phyloP scores from a whole-genome alignment of 2,113 vertebrate species.

The Scomber colias region DNA sequence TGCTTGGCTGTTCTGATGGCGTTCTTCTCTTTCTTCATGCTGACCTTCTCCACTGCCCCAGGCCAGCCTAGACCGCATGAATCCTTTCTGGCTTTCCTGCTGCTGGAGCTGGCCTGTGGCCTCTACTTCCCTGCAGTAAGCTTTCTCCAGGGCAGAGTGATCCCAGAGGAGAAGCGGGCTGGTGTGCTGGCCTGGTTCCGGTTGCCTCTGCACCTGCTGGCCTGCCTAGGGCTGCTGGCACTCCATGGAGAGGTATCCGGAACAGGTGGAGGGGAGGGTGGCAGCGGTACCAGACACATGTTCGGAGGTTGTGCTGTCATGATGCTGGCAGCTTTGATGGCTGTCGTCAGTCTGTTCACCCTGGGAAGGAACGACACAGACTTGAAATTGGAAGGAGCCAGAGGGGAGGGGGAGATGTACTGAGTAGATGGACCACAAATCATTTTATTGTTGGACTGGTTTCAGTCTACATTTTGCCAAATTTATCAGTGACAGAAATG shows the following conservation, averaged over 20 bases:
- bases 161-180: conserved; percentile 89
- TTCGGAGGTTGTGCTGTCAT: conserved; percentile 89
- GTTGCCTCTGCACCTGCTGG: conserved; percentile 91
- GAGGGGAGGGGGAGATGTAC: conserved; percentile 81
- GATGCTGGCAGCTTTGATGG: conserved; percentile 91
- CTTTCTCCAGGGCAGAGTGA: conserved; percentile 91
- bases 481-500: background rate
- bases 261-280: conserved; percentile 87
- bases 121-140: conserved; percentile 95
- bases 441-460: background rate
- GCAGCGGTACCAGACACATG: conserved; percentile 91
- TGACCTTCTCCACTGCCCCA: conserved; percentile 91
- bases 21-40: conserved; percentile 94
- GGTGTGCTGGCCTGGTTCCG: conserved; percentile 93
- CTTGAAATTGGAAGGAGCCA: conserved; percentile 83
- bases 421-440: background rate
- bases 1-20: conserved; percentile 91
- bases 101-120: conserved; percentile 92
- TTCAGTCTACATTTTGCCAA: conserved; percentile 48
- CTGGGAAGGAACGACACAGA: conserved; percentile 89
- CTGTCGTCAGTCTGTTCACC: conserved; percentile 90
- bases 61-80: conserved; percentile 90
- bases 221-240: conserved; percentile 90
- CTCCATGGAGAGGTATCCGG: conserved; percentile 91
- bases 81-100: conserved; percentile 93